Percentiles rank a stretch among this genome's conserved stretches.
phyloP scores from a whole-genome alignment of 1,140 invertebrate genomes.

The Euglossa dilemma region DNA sequence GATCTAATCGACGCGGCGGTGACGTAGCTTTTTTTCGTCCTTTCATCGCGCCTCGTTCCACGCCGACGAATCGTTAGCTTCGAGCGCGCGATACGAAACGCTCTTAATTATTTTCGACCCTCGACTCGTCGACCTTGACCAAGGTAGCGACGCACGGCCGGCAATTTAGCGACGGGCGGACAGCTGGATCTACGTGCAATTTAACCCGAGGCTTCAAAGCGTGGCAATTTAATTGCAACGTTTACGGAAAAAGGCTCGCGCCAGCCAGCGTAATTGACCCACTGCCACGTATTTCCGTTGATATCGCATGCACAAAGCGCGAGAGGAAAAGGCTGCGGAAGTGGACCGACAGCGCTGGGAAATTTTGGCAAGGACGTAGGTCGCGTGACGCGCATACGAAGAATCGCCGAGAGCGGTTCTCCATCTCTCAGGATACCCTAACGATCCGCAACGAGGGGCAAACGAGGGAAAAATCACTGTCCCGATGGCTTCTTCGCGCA shows the following conservation, averaged over 20 bases:
- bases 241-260: not conserved
- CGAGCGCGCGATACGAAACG: not conserved
- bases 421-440: too few species aligned
- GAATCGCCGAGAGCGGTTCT: too few species aligned
- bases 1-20: too few species aligned
- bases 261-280: not conserved
- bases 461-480: too few species aligned
- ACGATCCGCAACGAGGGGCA: too few species aligned
- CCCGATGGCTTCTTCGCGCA: too few species aligned
- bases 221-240: conserved; percentile 25
- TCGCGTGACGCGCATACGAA: too few species aligned
- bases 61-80: too few species aligned
- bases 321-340: not conserved
- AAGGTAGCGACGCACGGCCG: not conserved
- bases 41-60: not conserved
- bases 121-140: not conserved
- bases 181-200: not conserved
- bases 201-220: not conserved
- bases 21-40: not conserved
- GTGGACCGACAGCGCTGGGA: not conserved
- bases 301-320: not conserved
- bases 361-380: not conserved
- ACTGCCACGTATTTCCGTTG: not conserved
- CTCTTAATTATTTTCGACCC: not conserved
- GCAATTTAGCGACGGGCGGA: not conserved